phyloP scores from a whole-genome alignment of 2,113 vertebrate species.

The Oncorhynchus tshawytscha region DNA sequence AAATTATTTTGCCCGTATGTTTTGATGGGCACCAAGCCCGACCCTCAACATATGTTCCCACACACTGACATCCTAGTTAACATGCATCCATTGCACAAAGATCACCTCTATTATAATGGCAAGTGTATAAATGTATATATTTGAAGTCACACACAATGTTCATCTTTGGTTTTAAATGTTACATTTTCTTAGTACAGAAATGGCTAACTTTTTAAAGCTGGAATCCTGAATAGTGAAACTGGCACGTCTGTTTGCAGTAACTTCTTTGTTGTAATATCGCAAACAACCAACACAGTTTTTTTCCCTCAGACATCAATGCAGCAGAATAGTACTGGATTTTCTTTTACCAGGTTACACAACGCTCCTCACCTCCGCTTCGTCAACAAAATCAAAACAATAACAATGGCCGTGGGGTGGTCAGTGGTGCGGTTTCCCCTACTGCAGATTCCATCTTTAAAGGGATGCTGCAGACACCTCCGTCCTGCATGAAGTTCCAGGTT shows the following conservation, averaged over 20 bases:
- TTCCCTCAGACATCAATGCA: too few relatives aligned
- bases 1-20: background rate
- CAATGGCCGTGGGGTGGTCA: too few relatives aligned
- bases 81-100: constrained; percentile 1
- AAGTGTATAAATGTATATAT: constrained; percentile 11
- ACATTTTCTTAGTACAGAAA: background rate
- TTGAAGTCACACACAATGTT: background rate
- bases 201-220: background rate
- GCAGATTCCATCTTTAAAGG: background rate
- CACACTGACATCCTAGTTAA: background rate
- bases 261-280: too few relatives aligned
- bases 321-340: too few relatives aligned
- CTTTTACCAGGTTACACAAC: too few relatives aligned
- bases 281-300: too few relatives aligned
- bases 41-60: background rate
- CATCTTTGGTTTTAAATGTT: background rate
- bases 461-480: background rate
- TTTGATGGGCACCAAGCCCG: background rate
- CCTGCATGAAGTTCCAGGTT: background rate
- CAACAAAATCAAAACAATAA: too few relatives aligned
- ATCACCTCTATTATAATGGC: background rate
- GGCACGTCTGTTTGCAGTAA: too few relatives aligned
- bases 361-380: too few relatives aligned
- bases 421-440: too few relatives aligned
- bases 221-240: too few relatives aligned